Percentiles rank a stretch among this genome's conserved stretches.
These are phyloP conservation scores for Eutolmus rufibarbis DNA, from an alignment of 2,888 invertebrate genomes.

Conservation along the genomic window DNA sequence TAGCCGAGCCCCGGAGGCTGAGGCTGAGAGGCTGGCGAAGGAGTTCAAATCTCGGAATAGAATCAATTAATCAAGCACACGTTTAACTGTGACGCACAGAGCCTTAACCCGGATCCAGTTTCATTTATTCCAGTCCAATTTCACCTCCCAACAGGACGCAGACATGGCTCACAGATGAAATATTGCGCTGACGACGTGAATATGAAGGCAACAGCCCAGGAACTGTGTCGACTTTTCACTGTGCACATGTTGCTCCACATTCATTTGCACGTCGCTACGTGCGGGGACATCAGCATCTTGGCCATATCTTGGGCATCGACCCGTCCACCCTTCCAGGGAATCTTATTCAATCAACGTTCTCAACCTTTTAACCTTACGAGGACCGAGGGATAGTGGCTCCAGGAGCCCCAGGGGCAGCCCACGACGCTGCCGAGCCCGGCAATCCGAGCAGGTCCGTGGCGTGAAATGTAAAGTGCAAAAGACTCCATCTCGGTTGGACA, in stretches of 20 bases:
- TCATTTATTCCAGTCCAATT: constrained; percentile 38
- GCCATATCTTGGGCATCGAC: constrained; percentile 39
- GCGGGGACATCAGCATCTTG: constrained; percentile 36
- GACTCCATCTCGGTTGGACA: constrained; percentile 24
- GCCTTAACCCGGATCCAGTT: constrained; percentile 23
- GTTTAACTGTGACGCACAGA: constrained; percentile 32
- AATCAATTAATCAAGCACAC: constrained; percentile 39
- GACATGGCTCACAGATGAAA: constrained; percentile 29
- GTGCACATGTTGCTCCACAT: constrained; percentile 38
- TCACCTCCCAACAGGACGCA: constrained; percentile 31
- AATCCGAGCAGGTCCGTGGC: background rate
- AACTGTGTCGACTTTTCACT: constrained; percentile 40
- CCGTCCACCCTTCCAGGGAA: constrained; percentile 27
- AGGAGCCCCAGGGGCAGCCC: background rate
- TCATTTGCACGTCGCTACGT: constrained; percentile 37
- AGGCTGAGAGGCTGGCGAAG: background rate
- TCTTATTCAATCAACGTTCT: constrained; percentile 37
- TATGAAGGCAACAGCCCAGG: constrained; percentile 32
- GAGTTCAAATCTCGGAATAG: constrained; percentile 18
- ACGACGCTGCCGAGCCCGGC: background rate
- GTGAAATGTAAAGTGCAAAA: constrained; percentile 31
- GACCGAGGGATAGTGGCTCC: background rate
- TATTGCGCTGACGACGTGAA: constrained; percentile 39
- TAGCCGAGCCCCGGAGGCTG: background rate
- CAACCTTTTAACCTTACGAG: constrained; percentile 31